Conservation (phyloP, 1,140 invertebrate genomes). For the Globodera ellingtonae region DNA sequence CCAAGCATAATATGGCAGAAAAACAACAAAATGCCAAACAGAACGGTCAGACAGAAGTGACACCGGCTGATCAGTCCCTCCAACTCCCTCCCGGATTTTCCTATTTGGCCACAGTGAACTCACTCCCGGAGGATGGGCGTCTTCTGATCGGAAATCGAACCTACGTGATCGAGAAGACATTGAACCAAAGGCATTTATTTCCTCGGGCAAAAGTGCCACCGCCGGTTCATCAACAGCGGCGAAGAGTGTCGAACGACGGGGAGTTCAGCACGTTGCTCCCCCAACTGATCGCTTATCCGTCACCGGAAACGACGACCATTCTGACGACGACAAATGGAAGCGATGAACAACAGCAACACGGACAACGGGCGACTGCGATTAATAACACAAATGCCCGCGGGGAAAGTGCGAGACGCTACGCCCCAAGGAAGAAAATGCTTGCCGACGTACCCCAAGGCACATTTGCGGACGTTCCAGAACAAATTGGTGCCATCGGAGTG, state of each 20-base stretch:
- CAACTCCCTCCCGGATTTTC: constrained; percentile 12
- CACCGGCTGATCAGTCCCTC: background rate
- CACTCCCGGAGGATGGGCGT: background rate
- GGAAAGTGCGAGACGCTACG: background rate
- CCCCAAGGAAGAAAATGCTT: background rate
- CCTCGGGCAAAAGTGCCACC: background rate
- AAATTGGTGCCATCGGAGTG: background rate
- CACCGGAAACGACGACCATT: background rate
- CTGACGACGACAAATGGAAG: background rate
- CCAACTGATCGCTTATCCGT: background rate
- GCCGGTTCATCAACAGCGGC: background rate
- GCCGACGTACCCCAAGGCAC: background rate
- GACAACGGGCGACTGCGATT: background rate
- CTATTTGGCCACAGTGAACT: constrained; percentile 20
- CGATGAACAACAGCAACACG: background rate
- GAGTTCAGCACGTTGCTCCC: background rate
- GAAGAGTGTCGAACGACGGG: background rate
- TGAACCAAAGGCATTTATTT: constrained; percentile 1
- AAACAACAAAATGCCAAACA: background rate
- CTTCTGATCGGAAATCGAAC: constrained; percentile 10
- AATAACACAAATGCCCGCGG: background rate
- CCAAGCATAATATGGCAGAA: background rate
- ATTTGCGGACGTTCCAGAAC: background rate
- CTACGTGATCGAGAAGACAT: constrained; percentile 17
- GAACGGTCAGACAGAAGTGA: background rate